phyloP scores from a whole-genome alignment of 1,140 invertebrate species.

The Samia ricini region DNA sequence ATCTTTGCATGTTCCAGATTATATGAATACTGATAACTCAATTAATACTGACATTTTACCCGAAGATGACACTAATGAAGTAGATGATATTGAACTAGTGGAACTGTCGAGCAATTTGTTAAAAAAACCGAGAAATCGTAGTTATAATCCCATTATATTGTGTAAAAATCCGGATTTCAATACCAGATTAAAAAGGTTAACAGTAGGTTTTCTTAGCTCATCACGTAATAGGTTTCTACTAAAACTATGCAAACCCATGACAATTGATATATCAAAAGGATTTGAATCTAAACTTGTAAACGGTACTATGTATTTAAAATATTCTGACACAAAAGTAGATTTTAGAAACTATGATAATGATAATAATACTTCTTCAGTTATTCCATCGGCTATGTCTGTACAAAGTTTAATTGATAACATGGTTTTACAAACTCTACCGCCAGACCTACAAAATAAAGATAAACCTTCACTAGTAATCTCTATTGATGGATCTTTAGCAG shows the following conservation, averaged over 20 bases:
- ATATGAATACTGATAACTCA: background rate
- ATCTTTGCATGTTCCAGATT: background rate
- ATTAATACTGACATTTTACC: slow-evolving; percentile 4
- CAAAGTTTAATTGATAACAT: slow-evolving; percentile 37
- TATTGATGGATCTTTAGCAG: slow-evolving; percentile 5
- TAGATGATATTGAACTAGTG: slow-evolving; percentile 22
- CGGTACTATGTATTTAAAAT: slow-evolving; percentile 45
- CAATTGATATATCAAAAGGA: slow-evolving; percentile 56
- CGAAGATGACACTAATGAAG: slow-evolving; percentile 18
- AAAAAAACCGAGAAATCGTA: slow-evolving; percentile 53
- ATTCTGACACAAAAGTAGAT: slow-evolving; percentile 15
- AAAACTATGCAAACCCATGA: slow-evolving; percentile 54
- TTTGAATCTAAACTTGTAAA: slow-evolving; percentile 56
- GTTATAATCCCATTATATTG: slow-evolving; percentile 56
- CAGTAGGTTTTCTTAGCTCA: slow-evolving; percentile 47
- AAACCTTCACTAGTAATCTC: background rate
- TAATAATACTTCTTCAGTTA: slow-evolving; percentile 17
- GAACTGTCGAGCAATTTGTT: slow-evolving; percentile 48
- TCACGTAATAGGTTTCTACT: slow-evolving; percentile 47
- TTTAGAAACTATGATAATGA: background rate
- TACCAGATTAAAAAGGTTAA: slow-evolving; percentile 56
- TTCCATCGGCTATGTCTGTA: slow-evolving; percentile 33
- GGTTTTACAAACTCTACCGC: background rate
- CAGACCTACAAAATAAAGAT: background rate
- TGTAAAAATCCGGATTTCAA: slow-evolving; percentile 73